phyloP scores from a whole-genome alignment of 2,797 vertebrate genomes.

The Sebastiscus tertius region DNA sequence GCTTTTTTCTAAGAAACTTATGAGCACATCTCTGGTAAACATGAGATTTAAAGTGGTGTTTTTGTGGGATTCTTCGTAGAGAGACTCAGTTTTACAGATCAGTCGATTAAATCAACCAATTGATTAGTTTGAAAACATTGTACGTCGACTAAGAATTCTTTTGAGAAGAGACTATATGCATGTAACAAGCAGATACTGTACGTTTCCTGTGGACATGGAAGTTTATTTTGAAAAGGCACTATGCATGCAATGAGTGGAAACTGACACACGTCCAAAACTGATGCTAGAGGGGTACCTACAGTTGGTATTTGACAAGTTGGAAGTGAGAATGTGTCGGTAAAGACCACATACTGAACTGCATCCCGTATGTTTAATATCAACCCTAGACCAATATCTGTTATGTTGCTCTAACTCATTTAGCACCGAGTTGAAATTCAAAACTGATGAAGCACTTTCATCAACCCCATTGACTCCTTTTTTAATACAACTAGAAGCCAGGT shows the following conservation, averaged over 20 bases:
- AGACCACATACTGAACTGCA: neutral
- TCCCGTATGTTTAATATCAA: slow-evolving; percentile 3
- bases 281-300: neutral
- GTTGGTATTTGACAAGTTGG: neutral
- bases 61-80: too few species aligned
- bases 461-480: slow-evolving; percentile 3
- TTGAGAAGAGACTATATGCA: too few species aligned
- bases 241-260: neutral
- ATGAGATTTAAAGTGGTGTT: too few species aligned
- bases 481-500: neutral
- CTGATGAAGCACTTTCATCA: slow-evolving; percentile 56
- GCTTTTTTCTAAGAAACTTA: too few species aligned
- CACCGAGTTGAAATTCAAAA: slow-evolving; percentile 25
- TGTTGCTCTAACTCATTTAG: slow-evolving; percentile 8
- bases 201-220: neutral
- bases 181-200: neutral
- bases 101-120: too few species aligned
- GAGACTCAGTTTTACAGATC: too few species aligned
- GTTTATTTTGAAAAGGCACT: neutral
- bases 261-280: neutral
- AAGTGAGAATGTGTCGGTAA: neutral
- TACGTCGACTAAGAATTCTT: too few species aligned
- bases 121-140: too few species aligned
- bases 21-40: too few species aligned
- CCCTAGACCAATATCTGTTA: neutral